Conservation (phyloP, 2,797 vertebrate genomes). For the Lophura swinhoii region DNA sequence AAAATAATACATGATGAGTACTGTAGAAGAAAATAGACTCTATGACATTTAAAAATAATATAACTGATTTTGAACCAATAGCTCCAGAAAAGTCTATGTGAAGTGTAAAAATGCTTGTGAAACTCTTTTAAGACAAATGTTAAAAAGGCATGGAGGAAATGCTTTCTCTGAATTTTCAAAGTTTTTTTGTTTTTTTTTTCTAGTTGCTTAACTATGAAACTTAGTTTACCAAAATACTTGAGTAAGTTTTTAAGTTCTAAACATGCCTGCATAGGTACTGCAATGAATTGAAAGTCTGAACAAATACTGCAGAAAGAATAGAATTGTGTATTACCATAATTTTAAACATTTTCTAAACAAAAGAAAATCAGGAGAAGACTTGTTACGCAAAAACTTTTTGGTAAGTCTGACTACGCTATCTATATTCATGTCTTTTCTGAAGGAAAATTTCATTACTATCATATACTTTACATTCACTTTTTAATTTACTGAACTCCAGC, state of each 20-base stretch:
- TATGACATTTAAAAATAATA: not conserved
- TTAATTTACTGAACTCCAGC: too few relatives aligned
- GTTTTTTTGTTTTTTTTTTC: not conserved
- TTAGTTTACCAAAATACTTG: not conserved
- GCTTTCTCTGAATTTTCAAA: not conserved
- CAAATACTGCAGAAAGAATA: not conserved
- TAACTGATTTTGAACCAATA: not conserved
- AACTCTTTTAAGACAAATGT: not conserved
- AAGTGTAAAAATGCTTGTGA: not conserved
- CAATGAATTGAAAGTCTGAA: not conserved
- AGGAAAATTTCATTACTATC: not conserved
- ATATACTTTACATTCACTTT: too few relatives aligned
- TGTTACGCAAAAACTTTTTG: not conserved
- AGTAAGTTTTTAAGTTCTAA: not conserved
- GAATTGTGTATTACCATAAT: not conserved
- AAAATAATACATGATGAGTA: too few relatives aligned
- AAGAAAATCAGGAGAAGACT: accelerated
- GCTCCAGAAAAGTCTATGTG: not conserved
- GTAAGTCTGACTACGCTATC: not conserved
- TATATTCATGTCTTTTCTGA: not conserved
- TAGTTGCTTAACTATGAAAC: not conserved
- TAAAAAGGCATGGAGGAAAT: not conserved
- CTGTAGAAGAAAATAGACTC: not conserved
- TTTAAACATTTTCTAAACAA: not conserved
- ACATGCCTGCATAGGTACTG: not conserved